These are phyloP conservation scores for Stenodema calcarata DNA, from an alignment of 2,888 invertebrate genomes.

Conservation along the genomic window DNA sequence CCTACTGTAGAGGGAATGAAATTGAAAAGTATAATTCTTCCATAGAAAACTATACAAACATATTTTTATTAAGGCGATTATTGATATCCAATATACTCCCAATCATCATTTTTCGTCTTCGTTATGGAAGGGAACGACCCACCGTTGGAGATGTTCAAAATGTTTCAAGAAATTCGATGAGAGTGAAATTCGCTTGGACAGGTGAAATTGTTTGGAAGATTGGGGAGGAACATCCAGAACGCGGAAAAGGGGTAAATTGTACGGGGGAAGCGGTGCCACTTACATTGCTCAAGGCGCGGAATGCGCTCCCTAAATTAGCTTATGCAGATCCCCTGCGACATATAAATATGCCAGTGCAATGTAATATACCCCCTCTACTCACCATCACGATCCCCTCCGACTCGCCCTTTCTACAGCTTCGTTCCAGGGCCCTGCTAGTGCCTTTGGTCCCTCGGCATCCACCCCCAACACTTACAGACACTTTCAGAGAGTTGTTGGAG, in stretches of 20 bases:
- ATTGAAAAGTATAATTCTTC: no score
- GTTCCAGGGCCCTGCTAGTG: background rate
- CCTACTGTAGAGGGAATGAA: no score
- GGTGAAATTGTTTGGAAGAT: slow-evolving; percentile 30
- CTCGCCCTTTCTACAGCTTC: background rate
- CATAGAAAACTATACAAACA: no score
- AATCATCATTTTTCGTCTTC: no score
- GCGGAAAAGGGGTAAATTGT: slow-evolving; percentile 3
- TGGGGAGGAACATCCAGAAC: slow-evolving; percentile 8
- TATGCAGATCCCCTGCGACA: slow-evolving; percentile 49
- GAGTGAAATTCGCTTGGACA: slow-evolving; percentile 13
- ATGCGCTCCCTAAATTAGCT: slow-evolving; percentile 49
- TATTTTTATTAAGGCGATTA: no score
- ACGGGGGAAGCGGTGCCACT: slow-evolving; percentile 20
- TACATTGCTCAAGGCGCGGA: slow-evolving; percentile 43
- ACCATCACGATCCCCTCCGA: background rate
- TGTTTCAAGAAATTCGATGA: background rate
- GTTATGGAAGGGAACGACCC: no score
- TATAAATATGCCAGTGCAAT: slow-evolving; percentile 46
- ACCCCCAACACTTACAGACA: background rate
- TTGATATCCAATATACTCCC: no score
- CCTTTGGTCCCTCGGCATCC: background rate
- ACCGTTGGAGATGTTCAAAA: background rate
- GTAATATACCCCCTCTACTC: slow-evolving; percentile 22
- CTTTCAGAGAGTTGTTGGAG: background rate